A percentile compares a stretch with the other conserved stretches of the same genome.
Evolutionary conservation across 1,140 invertebrate species (phyloP).

Genomic region (Gryon sp.): DNA sequence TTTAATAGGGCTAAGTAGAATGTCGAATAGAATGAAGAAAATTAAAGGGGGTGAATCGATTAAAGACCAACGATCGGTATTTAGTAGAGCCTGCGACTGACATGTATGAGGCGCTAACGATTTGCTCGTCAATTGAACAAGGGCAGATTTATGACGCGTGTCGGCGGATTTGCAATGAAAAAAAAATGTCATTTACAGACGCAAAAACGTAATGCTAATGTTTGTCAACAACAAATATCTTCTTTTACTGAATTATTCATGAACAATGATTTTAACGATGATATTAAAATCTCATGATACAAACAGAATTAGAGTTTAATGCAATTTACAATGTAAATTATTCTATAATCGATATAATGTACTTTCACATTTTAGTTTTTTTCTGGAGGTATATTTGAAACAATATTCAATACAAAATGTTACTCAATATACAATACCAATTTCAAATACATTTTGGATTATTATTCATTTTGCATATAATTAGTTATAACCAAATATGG

Average conservation of each 20-base stretch:
- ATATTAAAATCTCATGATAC: too few relatives aligned
- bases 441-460: too few relatives aligned
- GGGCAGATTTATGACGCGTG: constrained; percentile 62
- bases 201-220: constrained; percentile 31
- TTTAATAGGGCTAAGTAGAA: constrained; percentile 73
- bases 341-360: too few relatives aligned
- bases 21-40: constrained; percentile 57
- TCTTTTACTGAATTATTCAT: constrained; percentile 21
- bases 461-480: too few relatives aligned
- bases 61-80: constrained; percentile 76
- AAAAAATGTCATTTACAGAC: constrained; percentile 53
- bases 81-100: constrained; percentile 77
- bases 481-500: too few relatives aligned
- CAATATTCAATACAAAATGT: too few relatives aligned
- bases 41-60: constrained; percentile 67
- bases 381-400: too few relatives aligned
- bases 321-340: too few relatives aligned
- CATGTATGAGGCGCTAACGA: constrained; percentile 70
- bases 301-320: too few relatives aligned
- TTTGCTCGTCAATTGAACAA: constrained; percentile 53
- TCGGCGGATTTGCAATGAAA: constrained; percentile 48
- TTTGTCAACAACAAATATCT: constrained; percentile 36
- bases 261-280: too few relatives aligned
- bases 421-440: too few relatives aligned
- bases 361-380: too few relatives aligned